These are phyloP conservation scores for Pandemis heparana DNA, from an alignment of 2,888 invertebrate genomes.

Conservation along the genomic window DNA sequence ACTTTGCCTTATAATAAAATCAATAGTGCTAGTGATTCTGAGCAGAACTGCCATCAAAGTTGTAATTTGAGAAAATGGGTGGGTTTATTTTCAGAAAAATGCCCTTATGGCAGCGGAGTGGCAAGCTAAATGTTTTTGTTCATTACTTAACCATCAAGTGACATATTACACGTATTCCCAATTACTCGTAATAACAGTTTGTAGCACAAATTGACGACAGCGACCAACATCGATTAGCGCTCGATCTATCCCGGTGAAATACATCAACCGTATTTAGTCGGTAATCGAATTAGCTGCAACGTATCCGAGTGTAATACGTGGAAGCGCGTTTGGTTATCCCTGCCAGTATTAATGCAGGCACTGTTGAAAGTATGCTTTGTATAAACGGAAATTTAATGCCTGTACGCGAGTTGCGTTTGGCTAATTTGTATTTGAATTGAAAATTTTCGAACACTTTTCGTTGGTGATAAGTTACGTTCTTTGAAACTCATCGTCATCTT, in stretches of 20 bases:
- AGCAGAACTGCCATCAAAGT: no score
- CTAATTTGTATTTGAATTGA: no score
- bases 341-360: background rate
- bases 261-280: constrained; percentile 4
- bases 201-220: background rate
- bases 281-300: constrained; percentile 9
- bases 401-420: background rate
- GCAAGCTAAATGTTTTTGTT: no score
- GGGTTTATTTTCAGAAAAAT: no score
- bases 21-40: no score
- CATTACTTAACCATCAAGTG: background rate
- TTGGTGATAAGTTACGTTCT: no score
- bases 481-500: no score
- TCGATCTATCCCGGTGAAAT: background rate
- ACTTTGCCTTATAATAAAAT: no score
- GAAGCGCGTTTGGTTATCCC: constrained; percentile 2
- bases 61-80: no score
- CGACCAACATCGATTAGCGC: constrained; percentile 6
- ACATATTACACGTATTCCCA: background rate
- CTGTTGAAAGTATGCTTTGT: background rate
- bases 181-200: constrained; percentile 6
- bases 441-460: no score
- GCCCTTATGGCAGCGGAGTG: no score
- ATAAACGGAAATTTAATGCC: background rate
- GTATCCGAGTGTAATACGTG: constrained; percentile 12